Conservation (phyloP, 2,888 invertebrate genomes). For the Crossocerus cetratus region DNA sequence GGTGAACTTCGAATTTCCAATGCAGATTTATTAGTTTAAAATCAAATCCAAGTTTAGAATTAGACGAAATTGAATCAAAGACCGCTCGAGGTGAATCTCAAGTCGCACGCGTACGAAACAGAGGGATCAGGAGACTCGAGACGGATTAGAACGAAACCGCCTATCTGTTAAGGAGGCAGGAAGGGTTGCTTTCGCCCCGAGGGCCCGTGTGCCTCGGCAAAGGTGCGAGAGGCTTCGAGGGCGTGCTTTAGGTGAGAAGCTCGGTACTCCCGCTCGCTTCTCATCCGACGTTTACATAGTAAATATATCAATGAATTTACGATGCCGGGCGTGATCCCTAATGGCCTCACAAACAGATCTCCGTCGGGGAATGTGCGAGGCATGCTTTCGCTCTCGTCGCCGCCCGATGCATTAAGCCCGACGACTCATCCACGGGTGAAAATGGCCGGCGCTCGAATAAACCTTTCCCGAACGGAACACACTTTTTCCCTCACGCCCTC, state of each 20-base stretch:
- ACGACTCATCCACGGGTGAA: constrained; percentile 17
- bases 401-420: constrained; percentile 42
- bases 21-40: too few species aligned
- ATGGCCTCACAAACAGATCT: constrained; percentile 73
- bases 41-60: too few species aligned
- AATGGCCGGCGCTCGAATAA: constrained; percentile 40
- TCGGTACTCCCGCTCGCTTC: too few species aligned
- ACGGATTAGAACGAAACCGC: too few species aligned
- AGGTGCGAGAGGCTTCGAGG: background rate
- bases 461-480: constrained; percentile 20
- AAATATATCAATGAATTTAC: constrained; percentile 76
- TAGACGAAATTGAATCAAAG: too few species aligned
- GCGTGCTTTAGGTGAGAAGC: constrained; percentile 19
- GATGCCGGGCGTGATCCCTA: constrained; percentile 70
- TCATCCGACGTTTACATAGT: constrained; percentile 67
- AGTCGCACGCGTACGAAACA: too few species aligned
- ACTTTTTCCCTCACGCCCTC: background rate
- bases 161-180: too few species aligned
- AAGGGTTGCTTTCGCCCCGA: too few species aligned
- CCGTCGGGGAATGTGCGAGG: constrained; percentile 67
- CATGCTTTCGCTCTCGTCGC: constrained; percentile 38
- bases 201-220: too few species aligned
- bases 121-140: too few species aligned
- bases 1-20: too few species aligned
- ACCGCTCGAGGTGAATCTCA: too few species aligned